Base-by-base conservation (phyloP, 2,888 invertebrate species). In the Drosophila kuntzei region DNA sequence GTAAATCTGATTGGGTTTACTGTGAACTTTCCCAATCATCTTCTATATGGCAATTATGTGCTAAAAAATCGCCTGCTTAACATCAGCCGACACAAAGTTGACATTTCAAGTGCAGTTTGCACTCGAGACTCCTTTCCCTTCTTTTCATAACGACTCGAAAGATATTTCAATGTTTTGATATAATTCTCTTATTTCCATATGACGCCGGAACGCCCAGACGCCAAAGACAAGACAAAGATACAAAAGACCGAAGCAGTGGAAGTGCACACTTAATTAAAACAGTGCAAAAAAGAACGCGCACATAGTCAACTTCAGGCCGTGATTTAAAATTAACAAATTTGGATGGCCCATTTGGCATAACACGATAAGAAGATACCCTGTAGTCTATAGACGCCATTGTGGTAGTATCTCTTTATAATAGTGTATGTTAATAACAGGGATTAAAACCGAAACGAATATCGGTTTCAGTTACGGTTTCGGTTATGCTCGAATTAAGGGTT, bases 21-120 rank as follows among this genome's bases (percentile, higher is more conserved):
- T 29, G 49, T 60, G 47, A 70, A 67, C 63, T 77, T 69, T 72
- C 75, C 69, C 65, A 55, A 58, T 46, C 61, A 58, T 46, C 61
- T 47, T 47, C 43, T 16, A 41, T 60, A 50, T 66, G 68, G 62
- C 55, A 62, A 71, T 79, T 49, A 74, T 64, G 67, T 71, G 83
- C 57, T 83, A 71, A 74, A 71, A 79, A 37, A 68, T 80, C 66
- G 68, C 75, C 86, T 86, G 85, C 57, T 79, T 74, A 83, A 74
- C 76, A 77, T 86, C 85, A 79, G 68, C 77, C 75, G 81, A 86
- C 82, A 64, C 76, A 84, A 80, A 88, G 87, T 78, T 88, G 88
- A 88, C 86, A 88, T 84, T 82, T 86, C 88, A 84, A 88, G 88
- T 88, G 86, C 83, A 87, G 77, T 81, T 75, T 74, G 69, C 74